Evolutionary conservation across 2,113 vertebrate species (phyloP), one percentile per base, ranked within the genome.

Genomic region (Entosphenus tridentatus): DNA sequence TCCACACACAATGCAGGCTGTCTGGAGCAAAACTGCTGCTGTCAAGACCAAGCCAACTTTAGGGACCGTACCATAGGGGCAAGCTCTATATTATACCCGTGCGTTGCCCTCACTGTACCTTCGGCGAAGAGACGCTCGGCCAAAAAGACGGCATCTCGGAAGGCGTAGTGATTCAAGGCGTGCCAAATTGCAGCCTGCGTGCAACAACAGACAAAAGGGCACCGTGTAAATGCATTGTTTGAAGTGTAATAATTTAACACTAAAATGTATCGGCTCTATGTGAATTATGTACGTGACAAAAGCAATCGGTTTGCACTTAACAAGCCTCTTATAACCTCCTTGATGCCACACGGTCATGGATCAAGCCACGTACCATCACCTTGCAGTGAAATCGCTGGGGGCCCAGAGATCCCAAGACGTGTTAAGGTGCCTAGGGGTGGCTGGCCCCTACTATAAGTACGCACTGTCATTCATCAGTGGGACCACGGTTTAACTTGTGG

Each of bases 101-200:
- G 14, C 14, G 9, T 65, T 9, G 10, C 1, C 71, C 65, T 72
- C 67, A 62, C 77, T 80, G 71, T 80, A 88, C 87, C 87, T 85
- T 89, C 87, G 77, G 87, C 87, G 73, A 87, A 88, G 0, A 89
- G 77, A 72, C 87, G 81, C 71, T 89, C 87, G 68, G 87, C 87
- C 4, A 89, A 81, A 79, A 89, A 89, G 72, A 87, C 86, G 3
- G 87, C 87, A 72, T 89, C 87, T 14, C 86, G 80, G 70, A 86
- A 89, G 72, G 87, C 86, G 72, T 89, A 88, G 80, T 89, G 86
- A 78, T 89, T 89, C 77, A 89, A 82, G 70, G 87, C 87, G 77
- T 89, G 86, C 87, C 87, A 89, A 81, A 88, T 87, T 79, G 87
- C 87, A 82, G 86, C 87, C 87, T 89, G 74, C 39, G 78, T 10